phyloP scores from a whole-genome alignment of 2,888 invertebrate genomes.

The Spicauda simplicius region DNA sequence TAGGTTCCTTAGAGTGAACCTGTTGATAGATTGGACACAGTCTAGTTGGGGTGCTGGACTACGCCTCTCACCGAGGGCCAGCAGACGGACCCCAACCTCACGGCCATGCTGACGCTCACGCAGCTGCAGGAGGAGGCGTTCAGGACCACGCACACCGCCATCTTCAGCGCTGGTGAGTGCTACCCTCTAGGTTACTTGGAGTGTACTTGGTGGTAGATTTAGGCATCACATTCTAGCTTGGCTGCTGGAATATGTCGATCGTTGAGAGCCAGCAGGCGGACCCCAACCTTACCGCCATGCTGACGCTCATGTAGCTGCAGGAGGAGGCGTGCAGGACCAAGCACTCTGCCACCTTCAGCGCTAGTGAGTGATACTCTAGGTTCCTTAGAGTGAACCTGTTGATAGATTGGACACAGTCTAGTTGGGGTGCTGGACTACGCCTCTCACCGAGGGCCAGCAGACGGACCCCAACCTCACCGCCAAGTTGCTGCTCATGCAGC shows the following conservation, averaged over 20 bases:
- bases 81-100: constrained; percentile 18
- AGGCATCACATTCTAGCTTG: no score
- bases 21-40: no score
- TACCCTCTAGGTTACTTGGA: no score
- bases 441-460: constrained; percentile 58
- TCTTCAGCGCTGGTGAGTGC: constrained; percentile 70
- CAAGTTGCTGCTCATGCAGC: constrained; percentile 82
- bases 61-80: constrained; percentile 61
- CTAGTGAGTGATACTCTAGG: constrained; percentile 76
- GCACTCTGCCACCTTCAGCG: constrained; percentile 83
- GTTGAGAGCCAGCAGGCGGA: no score
- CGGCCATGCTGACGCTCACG: constrained; percentile 82
- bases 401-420: no score
- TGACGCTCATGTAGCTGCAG: constrained; percentile 85
- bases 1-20: neutral
- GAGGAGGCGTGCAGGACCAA: constrained; percentile 87
- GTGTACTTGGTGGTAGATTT: no score
- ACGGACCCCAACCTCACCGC: constrained; percentile 52
- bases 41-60: no score
- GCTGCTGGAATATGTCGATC: no score
- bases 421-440: no score
- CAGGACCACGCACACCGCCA: constrained; percentile 73
- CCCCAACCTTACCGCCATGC: neutral
- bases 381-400: neutral
- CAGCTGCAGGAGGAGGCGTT: constrained; percentile 91